Conservation (phyloP, 53 echinoderm and acorn worm species). For the Patiria pectinifera region DNA sequence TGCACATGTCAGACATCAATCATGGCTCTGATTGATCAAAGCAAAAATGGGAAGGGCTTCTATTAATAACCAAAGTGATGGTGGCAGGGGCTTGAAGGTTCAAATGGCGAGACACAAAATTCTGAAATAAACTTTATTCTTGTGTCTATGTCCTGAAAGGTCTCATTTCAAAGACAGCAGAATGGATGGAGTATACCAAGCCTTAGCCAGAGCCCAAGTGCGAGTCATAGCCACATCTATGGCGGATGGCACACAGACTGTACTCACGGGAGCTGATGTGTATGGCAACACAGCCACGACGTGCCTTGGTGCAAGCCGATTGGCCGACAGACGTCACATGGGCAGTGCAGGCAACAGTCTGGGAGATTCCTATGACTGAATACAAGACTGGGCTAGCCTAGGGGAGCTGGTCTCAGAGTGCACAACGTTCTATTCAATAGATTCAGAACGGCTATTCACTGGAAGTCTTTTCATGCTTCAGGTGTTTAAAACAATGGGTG, state of each 20-base stretch:
- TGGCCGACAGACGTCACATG: conserved; percentile 37
- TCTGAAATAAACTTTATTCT: background rate
- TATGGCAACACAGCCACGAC: conserved; percentile 4
- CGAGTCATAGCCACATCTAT: conserved; percentile 55
- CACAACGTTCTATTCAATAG: too few relatives aligned
- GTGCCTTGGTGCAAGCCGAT: conserved; percentile 16
- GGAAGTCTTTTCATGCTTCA: too few relatives aligned
- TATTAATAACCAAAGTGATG: too few relatives aligned
- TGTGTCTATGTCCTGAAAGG: background rate
- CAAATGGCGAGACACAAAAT: too few relatives aligned
- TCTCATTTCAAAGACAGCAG: conserved; percentile 37
- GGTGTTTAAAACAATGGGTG: too few relatives aligned
- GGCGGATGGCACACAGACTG: conserved; percentile 51
- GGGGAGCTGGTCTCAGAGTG: too few relatives aligned
- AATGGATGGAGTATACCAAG: conserved; percentile 57
- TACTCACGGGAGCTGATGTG: conserved; percentile 7
- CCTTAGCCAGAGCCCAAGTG: conserved; percentile 64
- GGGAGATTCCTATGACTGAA: conserved; percentile 23
- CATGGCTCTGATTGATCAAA: too few relatives aligned
- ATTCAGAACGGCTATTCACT: too few relatives aligned
- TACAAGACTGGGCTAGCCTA: background rate
- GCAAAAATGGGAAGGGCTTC: too few relatives aligned
- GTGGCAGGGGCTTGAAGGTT: too few relatives aligned
- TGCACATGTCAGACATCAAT: too few relatives aligned
- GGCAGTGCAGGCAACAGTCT: conserved; percentile 47